A percentile compares a stretch with the other conserved stretches of the same genome.
Evolutionary conservation across 2,797 vertebrate genomes (phyloP).

Genomic region (Acropternis orthonyx): DNA sequence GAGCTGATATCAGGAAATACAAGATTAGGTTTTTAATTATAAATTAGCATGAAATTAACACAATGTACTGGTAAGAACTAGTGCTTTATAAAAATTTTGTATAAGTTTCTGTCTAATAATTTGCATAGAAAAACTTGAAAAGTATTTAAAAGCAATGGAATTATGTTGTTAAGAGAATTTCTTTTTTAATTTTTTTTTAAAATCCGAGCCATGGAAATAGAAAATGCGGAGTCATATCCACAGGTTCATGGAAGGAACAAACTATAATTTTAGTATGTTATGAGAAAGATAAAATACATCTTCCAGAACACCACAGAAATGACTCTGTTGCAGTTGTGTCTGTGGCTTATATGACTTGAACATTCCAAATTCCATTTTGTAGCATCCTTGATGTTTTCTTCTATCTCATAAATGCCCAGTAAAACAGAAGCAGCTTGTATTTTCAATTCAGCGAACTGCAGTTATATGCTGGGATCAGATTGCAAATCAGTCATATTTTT

Average conservation of each 20-base stretch:
- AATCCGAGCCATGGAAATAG: neutral
- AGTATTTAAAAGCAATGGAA: neutral
- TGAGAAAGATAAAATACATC: neutral
- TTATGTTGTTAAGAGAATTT: neutral
- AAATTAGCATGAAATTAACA: neutral
- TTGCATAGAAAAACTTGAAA: neutral
- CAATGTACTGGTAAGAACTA: neutral
- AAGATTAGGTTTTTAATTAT: neutral
- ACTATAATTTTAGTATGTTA: neutral
- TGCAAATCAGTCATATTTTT: constrained; percentile 53
- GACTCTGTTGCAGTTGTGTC: constrained; percentile 15
- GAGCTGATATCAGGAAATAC: neutral
- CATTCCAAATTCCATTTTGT: constrained; percentile 1
- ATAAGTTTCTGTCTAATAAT: neutral
- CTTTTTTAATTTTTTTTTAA: neutral
- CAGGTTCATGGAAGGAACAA: neutral
- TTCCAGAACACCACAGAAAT: neutral
- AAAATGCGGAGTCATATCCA: neutral
- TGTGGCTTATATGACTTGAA: constrained; percentile 14
- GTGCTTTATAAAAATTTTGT: neutral
- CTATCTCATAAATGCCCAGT: constrained; percentile 34
- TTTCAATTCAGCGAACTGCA: constrained; percentile 49
- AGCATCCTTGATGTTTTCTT: constrained; percentile 41
- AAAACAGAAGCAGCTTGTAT: constrained; percentile 53
- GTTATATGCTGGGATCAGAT: constrained; percentile 30